phyloP scores from a whole-genome alignment of 2,888 invertebrate genomes.

The Epiblema foenella region DNA sequence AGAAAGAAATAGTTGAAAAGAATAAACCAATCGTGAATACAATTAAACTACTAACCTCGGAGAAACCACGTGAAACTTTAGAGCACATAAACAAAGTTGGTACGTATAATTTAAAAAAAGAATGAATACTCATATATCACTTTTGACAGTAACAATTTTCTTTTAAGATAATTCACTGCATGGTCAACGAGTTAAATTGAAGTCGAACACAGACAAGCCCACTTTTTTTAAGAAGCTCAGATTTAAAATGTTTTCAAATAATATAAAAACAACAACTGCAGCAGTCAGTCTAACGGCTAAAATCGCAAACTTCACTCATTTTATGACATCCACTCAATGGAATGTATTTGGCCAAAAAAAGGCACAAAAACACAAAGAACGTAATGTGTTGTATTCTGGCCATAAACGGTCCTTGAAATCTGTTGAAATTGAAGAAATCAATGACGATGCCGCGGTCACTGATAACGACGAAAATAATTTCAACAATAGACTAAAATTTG shows the following conservation, averaged over 20 bases:
- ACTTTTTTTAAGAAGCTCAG: background rate
- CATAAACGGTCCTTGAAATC: slow-evolving; percentile 51
- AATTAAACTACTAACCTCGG: slow-evolving; percentile 44
- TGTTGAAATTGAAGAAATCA: slow-evolving; percentile 16
- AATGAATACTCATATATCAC: background rate
- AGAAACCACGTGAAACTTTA: slow-evolving; percentile 2
- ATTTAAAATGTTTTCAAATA: background rate
- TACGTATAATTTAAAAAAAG: slow-evolving; percentile 7
- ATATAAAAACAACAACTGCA: background rate
- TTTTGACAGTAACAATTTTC: slow-evolving; percentile 8
- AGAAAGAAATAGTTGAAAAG: slow-evolving; percentile 57
- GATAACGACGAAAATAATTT: background rate
- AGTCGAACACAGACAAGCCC: background rate
- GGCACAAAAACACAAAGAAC: background rate
- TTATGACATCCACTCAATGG: background rate
- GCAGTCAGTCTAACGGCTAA: background rate
- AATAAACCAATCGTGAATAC: slow-evolving; percentile 49
- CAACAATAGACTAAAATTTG: background rate
- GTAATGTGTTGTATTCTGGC: slow-evolving; percentile 1
- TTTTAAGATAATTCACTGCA: slow-evolving; percentile 14
- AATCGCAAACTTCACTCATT: background rate
- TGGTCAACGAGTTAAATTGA: background rate
- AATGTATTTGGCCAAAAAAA: background rate
- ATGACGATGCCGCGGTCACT: background rate
- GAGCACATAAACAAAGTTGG: background rate